Percentiles rank a stretch among this genome's conserved stretches.
phyloP scores from a whole-genome alignment of 2,888 invertebrate species.

The Polyploca ridens region DNA sequence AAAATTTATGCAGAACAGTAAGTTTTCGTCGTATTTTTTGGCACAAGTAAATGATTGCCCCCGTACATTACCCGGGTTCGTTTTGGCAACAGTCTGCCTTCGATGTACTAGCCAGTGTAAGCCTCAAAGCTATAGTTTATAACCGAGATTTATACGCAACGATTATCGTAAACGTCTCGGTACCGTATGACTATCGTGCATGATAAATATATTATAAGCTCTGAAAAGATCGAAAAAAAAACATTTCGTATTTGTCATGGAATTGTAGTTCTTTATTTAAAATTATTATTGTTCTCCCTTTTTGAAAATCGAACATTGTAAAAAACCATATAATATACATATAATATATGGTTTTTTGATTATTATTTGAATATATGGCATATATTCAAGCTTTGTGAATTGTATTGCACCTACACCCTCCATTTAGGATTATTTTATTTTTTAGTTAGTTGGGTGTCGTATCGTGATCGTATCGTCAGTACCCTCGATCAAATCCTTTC shows the following conservation, averaged over 20 bases:
- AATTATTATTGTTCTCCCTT: too few relatives aligned
- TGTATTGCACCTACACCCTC: too few relatives aligned
- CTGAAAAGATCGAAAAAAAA: background rate
- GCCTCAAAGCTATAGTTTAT: conserved; percentile 32
- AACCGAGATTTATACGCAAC: conserved; percentile 30
- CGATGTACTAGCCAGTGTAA: conserved; percentile 25
- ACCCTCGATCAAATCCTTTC: conserved; percentile 47
- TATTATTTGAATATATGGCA: too few relatives aligned
- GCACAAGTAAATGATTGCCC: conserved; percentile 35
- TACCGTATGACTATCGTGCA: conserved; percentile 21
- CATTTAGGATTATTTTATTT: background rate
- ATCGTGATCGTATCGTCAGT: conserved; percentile 25
- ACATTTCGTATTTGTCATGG: background rate
- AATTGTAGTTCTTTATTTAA: too few relatives aligned
- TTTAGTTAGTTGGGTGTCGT: conserved; percentile 12
- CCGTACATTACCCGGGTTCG: conserved; percentile 23
- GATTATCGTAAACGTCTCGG: conserved; percentile 36
- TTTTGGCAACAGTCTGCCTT: conserved; percentile 36
- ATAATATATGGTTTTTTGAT: too few relatives aligned
- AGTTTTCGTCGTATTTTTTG: conserved; percentile 34
- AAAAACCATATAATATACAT: too few relatives aligned
- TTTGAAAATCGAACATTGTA: too few relatives aligned
- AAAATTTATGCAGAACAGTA: conserved; percentile 18
- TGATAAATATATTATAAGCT: conserved; percentile 4
- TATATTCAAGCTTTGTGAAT: too few relatives aligned